A percentile compares a stretch with the other conserved stretches of the same genome.
phyloP scores from a whole-genome alignment of 2,113 vertebrate species.

The Tachysurus vachellii region DNA sequence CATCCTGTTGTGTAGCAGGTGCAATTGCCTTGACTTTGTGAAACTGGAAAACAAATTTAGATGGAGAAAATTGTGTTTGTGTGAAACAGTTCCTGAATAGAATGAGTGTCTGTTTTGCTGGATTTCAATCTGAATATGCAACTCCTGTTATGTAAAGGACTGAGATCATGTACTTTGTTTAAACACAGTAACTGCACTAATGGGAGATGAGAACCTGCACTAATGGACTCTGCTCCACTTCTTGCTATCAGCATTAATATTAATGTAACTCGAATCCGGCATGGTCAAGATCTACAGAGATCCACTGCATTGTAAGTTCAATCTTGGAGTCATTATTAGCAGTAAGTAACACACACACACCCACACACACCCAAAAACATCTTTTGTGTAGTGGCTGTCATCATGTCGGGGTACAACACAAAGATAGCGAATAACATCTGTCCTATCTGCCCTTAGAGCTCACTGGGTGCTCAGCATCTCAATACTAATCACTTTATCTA shows the following conservation, averaged over 20 bases:
- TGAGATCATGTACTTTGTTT: conserved; percentile 18
- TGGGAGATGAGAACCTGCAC: conserved; percentile 19
- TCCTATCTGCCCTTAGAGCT: conserved; percentile 2
- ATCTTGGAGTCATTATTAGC: not conserved
- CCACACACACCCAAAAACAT: not conserved
- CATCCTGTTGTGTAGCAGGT: not conserved
- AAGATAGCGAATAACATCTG: conserved; percentile 2
- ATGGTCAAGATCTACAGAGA: not conserved
- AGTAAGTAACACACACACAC: not conserved
- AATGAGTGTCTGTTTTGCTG: not conserved
- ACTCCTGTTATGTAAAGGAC: not conserved
- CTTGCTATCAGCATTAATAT: conserved; percentile 36
- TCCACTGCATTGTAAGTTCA: not conserved
- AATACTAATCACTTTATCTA: conserved; percentile 51
- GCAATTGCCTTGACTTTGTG: not conserved
- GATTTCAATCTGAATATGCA: not conserved
- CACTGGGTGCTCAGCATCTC: conserved; percentile 20
- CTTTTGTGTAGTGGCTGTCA: not conserved
- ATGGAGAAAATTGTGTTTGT: not conserved
- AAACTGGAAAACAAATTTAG: not conserved
- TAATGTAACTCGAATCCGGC: conserved; percentile 30
- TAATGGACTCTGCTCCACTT: conserved; percentile 29
- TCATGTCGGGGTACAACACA: not conserved
- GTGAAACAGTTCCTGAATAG: not conserved
- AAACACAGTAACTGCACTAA: conserved; percentile 27